Percentiles rank a stretch among this genome's conserved stretches.
Evolutionary conservation across 2,797 vertebrate species (phyloP).

Genomic region (Limnodromus scolopaceus): DNA sequence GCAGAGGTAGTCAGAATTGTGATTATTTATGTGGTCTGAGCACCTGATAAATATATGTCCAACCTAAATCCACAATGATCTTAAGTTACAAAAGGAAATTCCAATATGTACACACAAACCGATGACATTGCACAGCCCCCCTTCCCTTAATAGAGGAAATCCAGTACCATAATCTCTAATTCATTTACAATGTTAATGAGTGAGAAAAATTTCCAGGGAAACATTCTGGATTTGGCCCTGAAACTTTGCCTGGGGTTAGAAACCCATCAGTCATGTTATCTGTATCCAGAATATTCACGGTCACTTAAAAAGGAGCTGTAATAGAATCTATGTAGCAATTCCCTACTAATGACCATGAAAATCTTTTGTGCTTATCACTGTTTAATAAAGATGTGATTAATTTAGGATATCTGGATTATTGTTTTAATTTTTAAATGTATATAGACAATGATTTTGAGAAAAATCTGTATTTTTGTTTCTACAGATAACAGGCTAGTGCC

Average conservation of each 20-base stretch:
- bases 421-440: not conserved
- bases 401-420: not conserved
- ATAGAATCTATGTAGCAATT: not conserved
- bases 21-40: not conserved
- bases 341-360: not conserved
- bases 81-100: not conserved
- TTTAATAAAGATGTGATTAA: slow-evolving; percentile 24
- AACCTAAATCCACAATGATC: not conserved
- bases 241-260: not conserved
- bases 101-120: not conserved
- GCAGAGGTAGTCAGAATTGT: not conserved
- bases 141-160: not conserved
- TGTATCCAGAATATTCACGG: not conserved
- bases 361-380: not conserved
- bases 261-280: not conserved
- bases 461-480: not conserved
- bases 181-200: not conserved
- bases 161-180: not conserved
- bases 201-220: not conserved
- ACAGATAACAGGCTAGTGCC: not conserved
- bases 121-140: not conserved
- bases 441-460: not conserved
- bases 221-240: not conserved
- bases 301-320: not conserved
- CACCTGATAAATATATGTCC: not conserved